Evolutionary conservation across 2,113 vertebrate genomes (phyloP), one percentile per base, ranked within the genome.

Genomic region (Etheostoma spectabile): DNA sequence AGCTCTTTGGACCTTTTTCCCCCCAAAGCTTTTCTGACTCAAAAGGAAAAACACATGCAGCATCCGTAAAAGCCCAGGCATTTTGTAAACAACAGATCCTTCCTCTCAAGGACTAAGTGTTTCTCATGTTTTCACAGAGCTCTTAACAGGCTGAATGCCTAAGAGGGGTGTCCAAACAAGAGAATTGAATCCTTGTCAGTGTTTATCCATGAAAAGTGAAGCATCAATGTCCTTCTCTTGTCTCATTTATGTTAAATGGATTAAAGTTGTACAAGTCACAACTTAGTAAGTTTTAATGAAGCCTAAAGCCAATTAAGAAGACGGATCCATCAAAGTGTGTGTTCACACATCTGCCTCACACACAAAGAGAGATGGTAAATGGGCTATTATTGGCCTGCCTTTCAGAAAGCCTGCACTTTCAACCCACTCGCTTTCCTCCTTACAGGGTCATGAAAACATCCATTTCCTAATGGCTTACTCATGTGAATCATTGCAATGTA

Each of bases 381-480:
- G 74, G 69, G 80, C 80, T 79, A 72, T 89, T 84, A 87, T 49
- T 59, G 61, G 51, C 51, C 65, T 76, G 84, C 60, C 57, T 85
- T 62, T 75, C 74, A 88, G 70, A 70, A 75, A 77, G 70, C 53
- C 65, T 72, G 83, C 82, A 74, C 89, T 83, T 83, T 86, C 84
- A 90, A 80, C 87, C 77, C 88, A 88, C 86, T 89, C 82, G 6
- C 66, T 85, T 83, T 35, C 33, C 77, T 74, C 71, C 78, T 87
- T 59, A 15, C 65, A 62, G 85, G 88, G 84, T 89, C 84, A 83
- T 35, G 85, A 89, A 92, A 90, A 88, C 80, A 86, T 86, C 77
- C 60, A 77, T 90, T 82, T 92, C 76, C 80, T 88, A 91, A 89
- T 91, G 80, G 87, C 86, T 88, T 85, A 79, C 74, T 91, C 80